Evolutionary conservation across 2,888 invertebrate genomes (phyloP), one percentile per base, ranked within the genome.

Genomic region (Netelia fuscicornis): DNA sequence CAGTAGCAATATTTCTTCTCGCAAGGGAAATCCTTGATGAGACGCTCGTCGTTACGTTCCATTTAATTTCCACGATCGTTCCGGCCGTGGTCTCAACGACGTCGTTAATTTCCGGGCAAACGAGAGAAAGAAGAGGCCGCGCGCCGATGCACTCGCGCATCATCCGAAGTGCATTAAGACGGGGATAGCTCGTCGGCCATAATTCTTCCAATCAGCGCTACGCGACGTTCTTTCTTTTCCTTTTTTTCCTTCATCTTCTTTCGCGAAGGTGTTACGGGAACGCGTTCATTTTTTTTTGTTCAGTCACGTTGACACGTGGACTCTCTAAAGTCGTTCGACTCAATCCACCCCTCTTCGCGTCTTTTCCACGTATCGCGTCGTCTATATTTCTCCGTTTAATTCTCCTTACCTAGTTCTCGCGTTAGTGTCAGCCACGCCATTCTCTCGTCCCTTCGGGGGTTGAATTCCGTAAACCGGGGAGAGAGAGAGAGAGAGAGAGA

Each of bases 1-100:
- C 25, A 13, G 54, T 54, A 10, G 76, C 64, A 42, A 84, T 81
- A 77, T 77, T 81, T 77, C 77, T 62, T 68, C 56, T 54, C 54
- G 30, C n/a, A 54, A 17, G 10, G 54, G 44, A 64, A 56, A 84
- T 56, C 20, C 48, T 37, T 56, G 77, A 81, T 68, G 84, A 54
- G 62, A 56, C 67, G 58, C 23, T 67, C 42, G 76, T 52, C 71
- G 52, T 67, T 67, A 60, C 65, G 67, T 62, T 52, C 67, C 58
- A 77, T 77, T 84, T 77, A 60, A 77, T 81, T 84, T 77, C 37
- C 56, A 68, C 67, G 81, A 81, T 81, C 80, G 72, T 81, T 81
- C 67, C 71, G 20, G 76, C 44, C 56, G 52, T 37, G 80, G 60
- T 37, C 80, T 72, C 60, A 71, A 72, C 76, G 76, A 67, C 72